A percentile compares a stretch with the other conserved stretches of the same genome.
Conservation (phyloP, 2,888 invertebrate species). For the Tromatobia lineatoria region DNA sequence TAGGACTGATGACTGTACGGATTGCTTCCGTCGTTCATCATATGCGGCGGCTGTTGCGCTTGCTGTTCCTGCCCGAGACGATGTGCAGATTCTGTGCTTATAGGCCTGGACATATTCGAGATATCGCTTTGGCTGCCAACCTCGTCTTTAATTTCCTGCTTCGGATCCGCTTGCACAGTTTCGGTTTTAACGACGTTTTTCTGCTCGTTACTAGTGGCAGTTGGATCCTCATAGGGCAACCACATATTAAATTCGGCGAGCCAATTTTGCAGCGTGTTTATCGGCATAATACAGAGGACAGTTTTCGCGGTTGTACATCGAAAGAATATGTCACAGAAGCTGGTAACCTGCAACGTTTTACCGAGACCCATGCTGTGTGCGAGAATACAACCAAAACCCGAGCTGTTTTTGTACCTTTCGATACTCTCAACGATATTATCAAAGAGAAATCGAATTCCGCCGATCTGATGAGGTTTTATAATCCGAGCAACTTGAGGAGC, state of each 20-base stretch:
- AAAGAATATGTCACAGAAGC: slow-evolving; percentile 98
- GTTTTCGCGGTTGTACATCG: slow-evolving; percentile 95
- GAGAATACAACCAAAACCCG: slow-evolving; percentile 98
- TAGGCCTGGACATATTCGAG: slow-evolving; percentile 79
- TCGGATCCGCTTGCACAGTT: slow-evolving; percentile 71
- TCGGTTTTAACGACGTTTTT: slow-evolving; percentile 74
- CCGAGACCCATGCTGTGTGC: slow-evolving; percentile 99
- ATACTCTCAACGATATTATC: slow-evolving; percentile 99
- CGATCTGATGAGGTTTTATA: slow-evolving; percentile 99
- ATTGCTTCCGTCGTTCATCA: slow-evolving; percentile 73
- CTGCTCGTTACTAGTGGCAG: slow-evolving; percentile 64
- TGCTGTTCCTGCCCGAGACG: slow-evolving; percentile 77
- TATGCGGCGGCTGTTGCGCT: slow-evolving; percentile 71
- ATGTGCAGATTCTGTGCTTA: slow-evolving; percentile 77
- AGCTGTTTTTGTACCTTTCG: slow-evolving; percentile 91
- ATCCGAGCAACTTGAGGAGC: slow-evolving; percentile 96
- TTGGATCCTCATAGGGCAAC: slow-evolving; percentile 91
- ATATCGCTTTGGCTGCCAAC: slow-evolving; percentile 79
- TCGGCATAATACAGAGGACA: slow-evolving; percentile 98
- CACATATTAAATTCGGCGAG: slow-evolving; percentile 98
- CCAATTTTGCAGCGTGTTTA: slow-evolving; percentile 99
- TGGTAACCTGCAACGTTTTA: slow-evolving; percentile 98
- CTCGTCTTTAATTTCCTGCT: slow-evolving; percentile 82
- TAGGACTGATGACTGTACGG: slow-evolving; percentile 76
- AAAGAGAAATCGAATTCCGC: slow-evolving; percentile 97